Conservation (phyloP, 2,888 invertebrate species). For the Geophilus truncorum region DNA sequence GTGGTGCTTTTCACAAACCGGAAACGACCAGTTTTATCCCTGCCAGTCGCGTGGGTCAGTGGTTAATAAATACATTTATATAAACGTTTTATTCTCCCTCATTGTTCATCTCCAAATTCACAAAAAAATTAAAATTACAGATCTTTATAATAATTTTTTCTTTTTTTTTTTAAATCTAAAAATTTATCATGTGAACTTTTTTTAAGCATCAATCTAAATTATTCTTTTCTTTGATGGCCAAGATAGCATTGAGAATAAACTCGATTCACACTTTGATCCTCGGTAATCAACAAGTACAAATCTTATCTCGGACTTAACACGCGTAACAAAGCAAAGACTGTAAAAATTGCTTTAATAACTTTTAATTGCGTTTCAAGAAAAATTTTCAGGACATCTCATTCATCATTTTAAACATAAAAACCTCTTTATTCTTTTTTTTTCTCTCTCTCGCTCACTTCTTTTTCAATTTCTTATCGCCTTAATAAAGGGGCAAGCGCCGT, state of each 20-base stretch:
- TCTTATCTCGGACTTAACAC: constrained; percentile 1
- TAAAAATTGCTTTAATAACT: constrained; percentile 18
- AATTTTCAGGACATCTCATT: constrained; percentile 1
- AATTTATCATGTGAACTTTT: not conserved
- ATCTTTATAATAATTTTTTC: not conserved
- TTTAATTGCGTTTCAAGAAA: not conserved
- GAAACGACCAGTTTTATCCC: constrained; percentile 15
- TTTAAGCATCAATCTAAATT: not conserved
- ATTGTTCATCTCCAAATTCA: not conserved
- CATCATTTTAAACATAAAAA: not conserved
- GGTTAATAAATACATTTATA: constrained; percentile 10
- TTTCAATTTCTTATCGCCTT: not conserved
- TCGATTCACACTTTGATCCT: constrained; percentile 11
- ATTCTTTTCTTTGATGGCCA: not conserved
- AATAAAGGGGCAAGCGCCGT: constrained; percentile 5
- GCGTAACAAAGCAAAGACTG: constrained; percentile 15
- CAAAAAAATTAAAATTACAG: not conserved
- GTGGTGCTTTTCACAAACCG: not conserved
- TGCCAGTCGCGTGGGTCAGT: not conserved
- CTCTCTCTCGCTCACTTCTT: not conserved
- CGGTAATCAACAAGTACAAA: constrained; percentile 3
- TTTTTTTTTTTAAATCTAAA: not conserved
- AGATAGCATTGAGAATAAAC: constrained; percentile 1
- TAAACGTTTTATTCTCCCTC: not conserved
- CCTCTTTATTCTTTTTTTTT: not conserved